Conservation (phyloP, 2,113 vertebrate species). For the Ardeotis arabs region DNA sequence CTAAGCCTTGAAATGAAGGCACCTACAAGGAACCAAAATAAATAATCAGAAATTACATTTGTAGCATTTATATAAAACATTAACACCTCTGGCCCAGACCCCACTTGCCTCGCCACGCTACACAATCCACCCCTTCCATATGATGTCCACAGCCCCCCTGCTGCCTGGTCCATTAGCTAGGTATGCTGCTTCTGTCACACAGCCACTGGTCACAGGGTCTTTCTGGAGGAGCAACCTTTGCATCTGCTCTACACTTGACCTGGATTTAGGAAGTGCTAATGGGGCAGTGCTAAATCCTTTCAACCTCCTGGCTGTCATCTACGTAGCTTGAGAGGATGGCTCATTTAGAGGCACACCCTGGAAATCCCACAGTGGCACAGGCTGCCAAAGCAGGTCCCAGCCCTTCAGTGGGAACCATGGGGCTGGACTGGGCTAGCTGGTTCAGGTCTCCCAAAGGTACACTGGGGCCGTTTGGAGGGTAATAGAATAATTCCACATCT, state of each 20-base stretch:
- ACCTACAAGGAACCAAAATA: neutral
- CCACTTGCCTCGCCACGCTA: neutral
- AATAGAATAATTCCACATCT: neutral
- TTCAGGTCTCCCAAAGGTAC: neutral
- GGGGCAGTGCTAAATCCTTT: neutral
- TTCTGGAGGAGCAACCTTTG: neutral
- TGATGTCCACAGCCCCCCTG: neutral
- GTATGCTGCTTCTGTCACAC: neutral
- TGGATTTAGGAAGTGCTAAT: neutral
- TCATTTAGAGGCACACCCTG: neutral
- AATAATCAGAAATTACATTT: neutral
- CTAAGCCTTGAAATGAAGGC: neutral
- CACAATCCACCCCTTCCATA: neutral
- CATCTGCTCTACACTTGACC: neutral
- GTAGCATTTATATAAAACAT: neutral
- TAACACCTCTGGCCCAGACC: neutral
- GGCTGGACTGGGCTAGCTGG: neutral
- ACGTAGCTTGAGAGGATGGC: neutral
- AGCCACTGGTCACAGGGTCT: neutral
- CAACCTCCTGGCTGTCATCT: neutral
- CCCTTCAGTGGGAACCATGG: neutral
- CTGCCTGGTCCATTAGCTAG: neutral
- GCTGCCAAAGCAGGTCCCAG: neutral
- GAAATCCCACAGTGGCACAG: neutral
- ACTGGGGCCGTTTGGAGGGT: accelerated